phyloP scores from a whole-genome alignment of 2,888 invertebrate genomes.

The Macaria notata region DNA sequence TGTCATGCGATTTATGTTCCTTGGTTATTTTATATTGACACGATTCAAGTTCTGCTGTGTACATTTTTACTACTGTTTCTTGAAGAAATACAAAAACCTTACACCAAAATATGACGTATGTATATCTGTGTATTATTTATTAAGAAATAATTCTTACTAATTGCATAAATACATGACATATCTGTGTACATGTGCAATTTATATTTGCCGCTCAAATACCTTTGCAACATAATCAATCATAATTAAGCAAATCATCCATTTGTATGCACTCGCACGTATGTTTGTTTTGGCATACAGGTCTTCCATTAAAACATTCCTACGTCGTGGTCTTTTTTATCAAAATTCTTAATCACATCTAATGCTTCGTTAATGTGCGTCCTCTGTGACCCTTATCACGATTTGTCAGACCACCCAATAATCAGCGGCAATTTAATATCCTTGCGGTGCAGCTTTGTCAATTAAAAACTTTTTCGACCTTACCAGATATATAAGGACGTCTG shows the following conservation, averaged over 20 bases:
- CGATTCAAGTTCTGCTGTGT: too few species aligned
- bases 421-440: conserved; percentile 17
- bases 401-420: conserved; percentile 21
- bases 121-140: too few species aligned
- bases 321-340: not conserved
- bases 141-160: too few species aligned
- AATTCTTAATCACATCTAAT: conserved; percentile 3
- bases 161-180: too few species aligned
- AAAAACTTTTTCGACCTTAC: conserved; percentile 23
- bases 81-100: too few species aligned
- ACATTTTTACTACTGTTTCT: too few species aligned
- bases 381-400: conserved; percentile 18
- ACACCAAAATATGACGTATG: too few species aligned
- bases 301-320: conserved; percentile 1
- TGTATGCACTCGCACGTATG: too few species aligned
- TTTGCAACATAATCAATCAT: conserved; percentile 2
- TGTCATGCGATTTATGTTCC: too few species aligned
- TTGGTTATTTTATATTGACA: too few species aligned
- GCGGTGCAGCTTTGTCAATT: conserved; percentile 20
- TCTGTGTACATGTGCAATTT: too few species aligned
- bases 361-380: conserved; percentile 10
- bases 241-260: not conserved
- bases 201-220: too few species aligned
- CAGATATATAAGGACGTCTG: conserved; percentile 17
- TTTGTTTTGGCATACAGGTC: not conserved